A percentile compares a stretch with the other conserved stretches of the same genome.
Evolutionary conservation across 1,140 invertebrate species (phyloP).

Genomic region (Bombus affinis): DNA sequence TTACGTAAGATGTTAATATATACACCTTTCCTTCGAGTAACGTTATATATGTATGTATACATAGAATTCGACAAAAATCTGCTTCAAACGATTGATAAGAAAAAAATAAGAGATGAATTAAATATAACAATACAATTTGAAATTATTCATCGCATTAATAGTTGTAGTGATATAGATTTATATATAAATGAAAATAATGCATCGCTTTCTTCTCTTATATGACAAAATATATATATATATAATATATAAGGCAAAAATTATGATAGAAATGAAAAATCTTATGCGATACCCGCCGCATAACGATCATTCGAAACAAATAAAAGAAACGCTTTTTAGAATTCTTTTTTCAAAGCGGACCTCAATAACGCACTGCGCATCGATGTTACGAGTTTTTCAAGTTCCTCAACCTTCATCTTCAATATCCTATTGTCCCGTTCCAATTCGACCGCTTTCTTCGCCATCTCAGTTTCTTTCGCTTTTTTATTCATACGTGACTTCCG

Average conservation of each 20-base stretch:
- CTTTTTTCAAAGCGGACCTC: constrained; percentile 75
- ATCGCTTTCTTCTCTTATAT: not conserved
- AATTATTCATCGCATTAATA: not conserved
- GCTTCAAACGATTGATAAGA: not conserved
- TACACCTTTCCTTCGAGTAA: not conserved
- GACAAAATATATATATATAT: not conserved
- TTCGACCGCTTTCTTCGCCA: constrained; percentile 71
- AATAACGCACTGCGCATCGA: constrained; percentile 80
- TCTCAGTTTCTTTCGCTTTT: constrained; percentile 85
- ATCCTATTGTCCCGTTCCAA: constrained; percentile 80
- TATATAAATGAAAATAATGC: not conserved
- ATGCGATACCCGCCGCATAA: not conserved
- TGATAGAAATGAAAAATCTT: not conserved
- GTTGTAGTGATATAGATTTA: not conserved
- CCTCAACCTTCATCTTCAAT: constrained; percentile 81
- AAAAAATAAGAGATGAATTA: not conserved
- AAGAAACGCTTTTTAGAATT: constrained; percentile 56
- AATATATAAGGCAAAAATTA: not conserved
- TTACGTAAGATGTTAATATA: constrained; percentile 10
- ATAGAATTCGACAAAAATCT: not conserved
- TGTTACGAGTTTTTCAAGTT: constrained; percentile 81
- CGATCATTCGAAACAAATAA: not conserved
- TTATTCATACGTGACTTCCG: constrained; percentile 88
- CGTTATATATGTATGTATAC: not conserved
- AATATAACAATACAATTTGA: constrained; percentile 2